Evolutionary conservation across 2,113 vertebrate species (phyloP).

Genomic region (Emydura subglobosa): DNA sequence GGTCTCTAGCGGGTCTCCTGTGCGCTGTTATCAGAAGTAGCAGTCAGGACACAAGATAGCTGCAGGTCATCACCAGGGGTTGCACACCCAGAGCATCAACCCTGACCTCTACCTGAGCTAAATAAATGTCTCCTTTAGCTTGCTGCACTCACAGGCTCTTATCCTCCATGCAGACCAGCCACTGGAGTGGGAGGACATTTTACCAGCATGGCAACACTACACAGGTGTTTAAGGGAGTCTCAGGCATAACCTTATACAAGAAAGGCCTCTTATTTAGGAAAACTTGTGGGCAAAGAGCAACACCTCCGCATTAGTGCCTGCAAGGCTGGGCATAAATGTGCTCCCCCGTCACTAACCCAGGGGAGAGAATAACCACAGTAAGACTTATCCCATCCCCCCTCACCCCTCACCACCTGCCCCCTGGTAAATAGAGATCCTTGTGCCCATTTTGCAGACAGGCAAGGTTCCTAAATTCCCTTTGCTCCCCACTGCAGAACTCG

Average conservation of each 20-base stretch:
- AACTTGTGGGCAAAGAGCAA: background rate
- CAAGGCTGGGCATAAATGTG: background rate
- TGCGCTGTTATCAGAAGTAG: accelerated
- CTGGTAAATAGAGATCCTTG: background rate
- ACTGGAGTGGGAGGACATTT: accelerated
- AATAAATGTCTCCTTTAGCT: background rate
- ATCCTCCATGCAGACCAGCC: background rate
- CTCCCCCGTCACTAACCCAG: background rate
- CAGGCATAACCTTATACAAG: background rate
- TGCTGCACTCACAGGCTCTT: background rate
- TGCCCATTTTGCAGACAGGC: background rate
- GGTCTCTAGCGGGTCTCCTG: accelerated
- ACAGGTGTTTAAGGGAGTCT: background rate
- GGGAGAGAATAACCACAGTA: background rate
- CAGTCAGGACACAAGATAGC: accelerated
- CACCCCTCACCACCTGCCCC: background rate
- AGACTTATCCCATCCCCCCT: background rate
- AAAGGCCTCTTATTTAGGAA: background rate
- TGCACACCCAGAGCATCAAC: background rate
- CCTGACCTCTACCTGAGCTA: accelerated
- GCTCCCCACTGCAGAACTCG: too few species aligned
- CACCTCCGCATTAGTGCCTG: background rate
- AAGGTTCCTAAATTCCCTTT: background rate
- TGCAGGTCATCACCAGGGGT: accelerated
- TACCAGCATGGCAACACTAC: background rate